Percentiles rank a stretch among this genome's conserved stretches.
Evolutionary conservation across 2,113 vertebrate genomes (phyloP).

Genomic region (Nyctereutes procyonoides): DNA sequence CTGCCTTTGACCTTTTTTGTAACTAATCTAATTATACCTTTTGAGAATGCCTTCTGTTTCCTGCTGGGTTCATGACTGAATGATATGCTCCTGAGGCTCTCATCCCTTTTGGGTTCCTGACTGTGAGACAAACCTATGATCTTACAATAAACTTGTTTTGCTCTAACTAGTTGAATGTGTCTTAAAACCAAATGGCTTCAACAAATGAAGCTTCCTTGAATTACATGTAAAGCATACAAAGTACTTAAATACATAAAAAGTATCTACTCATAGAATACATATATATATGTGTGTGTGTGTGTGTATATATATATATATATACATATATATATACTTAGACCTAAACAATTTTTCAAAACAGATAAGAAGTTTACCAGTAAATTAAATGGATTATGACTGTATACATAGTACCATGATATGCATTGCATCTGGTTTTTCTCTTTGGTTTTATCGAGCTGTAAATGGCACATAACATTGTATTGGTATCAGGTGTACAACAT

Average conservation of each 20-base stretch:
- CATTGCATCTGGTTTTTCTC: background rate
- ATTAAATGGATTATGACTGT: background rate
- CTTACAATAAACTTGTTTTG: background rate
- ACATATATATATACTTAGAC: background rate
- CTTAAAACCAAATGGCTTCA: conserved; percentile 1
- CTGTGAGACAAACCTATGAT: background rate
- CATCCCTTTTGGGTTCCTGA: background rate
- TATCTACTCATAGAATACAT: background rate
- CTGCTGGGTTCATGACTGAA: background rate
- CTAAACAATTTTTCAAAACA: background rate
- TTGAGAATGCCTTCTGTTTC: background rate
- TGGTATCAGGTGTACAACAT: background rate
- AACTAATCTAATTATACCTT: background rate
- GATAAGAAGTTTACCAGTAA: background rate
- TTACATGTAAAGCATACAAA: background rate
- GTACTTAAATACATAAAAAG: background rate
- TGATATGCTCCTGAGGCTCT: background rate
- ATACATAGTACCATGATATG: background rate
- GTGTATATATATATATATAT: background rate
- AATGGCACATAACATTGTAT: background rate
- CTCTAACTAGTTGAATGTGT: background rate
- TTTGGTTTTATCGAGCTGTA: background rate
- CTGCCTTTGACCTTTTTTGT: background rate
- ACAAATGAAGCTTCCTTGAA: background rate
- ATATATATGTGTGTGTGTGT: too few relatives aligned